A percentile compares a stretch with the other conserved stretches of the same genome.
Conservation (phyloP, 2,113 vertebrate genomes). For the Tringa solitaria region DNA sequence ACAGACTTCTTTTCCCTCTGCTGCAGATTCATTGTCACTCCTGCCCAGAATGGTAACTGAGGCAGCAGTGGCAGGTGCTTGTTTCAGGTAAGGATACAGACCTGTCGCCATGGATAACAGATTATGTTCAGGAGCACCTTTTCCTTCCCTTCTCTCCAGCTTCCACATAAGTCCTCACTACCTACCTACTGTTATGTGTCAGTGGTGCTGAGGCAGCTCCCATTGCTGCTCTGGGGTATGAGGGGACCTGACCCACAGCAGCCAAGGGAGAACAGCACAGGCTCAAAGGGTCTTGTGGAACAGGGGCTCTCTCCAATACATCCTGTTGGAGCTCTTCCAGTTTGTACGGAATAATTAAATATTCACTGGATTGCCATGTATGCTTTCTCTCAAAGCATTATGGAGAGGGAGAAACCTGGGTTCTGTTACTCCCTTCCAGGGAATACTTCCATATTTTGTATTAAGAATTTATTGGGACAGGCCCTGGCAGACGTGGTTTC, state of each 20-base stretch:
- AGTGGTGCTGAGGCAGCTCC: neutral
- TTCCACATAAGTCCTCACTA: neutral
- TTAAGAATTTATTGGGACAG: neutral
- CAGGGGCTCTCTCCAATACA: neutral
- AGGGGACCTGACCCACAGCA: neutral
- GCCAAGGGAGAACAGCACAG: neutral
- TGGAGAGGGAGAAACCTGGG: neutral
- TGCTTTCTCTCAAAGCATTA: neutral
- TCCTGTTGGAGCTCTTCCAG: neutral
- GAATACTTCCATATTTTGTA: neutral
- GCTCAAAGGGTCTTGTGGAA: neutral
- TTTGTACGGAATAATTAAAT: neutral
- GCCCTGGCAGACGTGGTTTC: neutral
- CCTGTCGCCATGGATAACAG: neutral
- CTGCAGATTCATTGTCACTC: neutral
- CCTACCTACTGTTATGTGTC: neutral
- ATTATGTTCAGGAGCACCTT: neutral
- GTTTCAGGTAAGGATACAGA: neutral
- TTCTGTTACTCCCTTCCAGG: neutral
- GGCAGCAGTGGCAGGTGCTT: neutral
- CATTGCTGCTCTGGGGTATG: neutral
- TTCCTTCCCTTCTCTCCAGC: neutral
- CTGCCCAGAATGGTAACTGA: neutral
- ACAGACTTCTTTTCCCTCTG: neutral
- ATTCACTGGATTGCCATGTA: neutral